Evolutionary conservation across 2,797 vertebrate species (phyloP).

Genomic region (Premnoplex brunnescens): DNA sequence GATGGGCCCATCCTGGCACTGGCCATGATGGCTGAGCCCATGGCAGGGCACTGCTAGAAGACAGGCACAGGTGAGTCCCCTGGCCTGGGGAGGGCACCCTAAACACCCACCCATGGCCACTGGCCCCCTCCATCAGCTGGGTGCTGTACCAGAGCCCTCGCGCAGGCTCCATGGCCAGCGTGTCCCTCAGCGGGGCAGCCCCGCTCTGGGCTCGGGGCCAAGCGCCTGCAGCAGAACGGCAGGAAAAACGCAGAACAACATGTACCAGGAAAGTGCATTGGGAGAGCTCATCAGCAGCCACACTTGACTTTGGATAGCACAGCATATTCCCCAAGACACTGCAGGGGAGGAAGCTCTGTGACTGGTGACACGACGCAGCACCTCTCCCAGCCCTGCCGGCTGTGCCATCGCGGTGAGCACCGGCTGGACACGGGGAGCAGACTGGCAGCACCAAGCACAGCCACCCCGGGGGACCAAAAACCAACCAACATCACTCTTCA

Average conservation of each 20-base stretch:
- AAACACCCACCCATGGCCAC: fast-evolving
- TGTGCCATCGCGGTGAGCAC: fast-evolving
- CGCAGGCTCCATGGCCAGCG: fast-evolving
- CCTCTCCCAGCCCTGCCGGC: fast-evolving
- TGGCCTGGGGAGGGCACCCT: not conserved
- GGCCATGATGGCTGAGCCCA: fast-evolving
- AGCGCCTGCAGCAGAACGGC: not conserved
- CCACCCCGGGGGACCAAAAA: not conserved
- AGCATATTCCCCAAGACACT: not conserved
- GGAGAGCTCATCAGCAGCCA: constrained; percentile 23
- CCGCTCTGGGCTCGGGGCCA: not conserved
- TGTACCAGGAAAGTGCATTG: not conserved
- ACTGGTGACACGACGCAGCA: fast-evolving
- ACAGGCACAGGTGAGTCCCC: not conserved
- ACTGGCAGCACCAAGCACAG: fast-evolving
- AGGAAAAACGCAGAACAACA: constrained; percentile 29
- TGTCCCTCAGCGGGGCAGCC: fast-evolving
- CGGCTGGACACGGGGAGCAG: fast-evolving
- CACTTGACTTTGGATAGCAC: not conserved
- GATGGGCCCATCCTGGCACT: not conserved
- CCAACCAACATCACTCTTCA: not conserved
- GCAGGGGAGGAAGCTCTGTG: not conserved
- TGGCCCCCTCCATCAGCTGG: fast-evolving
- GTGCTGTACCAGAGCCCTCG: fast-evolving
- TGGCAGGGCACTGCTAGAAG: fast-evolving